Evolutionary conservation across 1,140 invertebrate species (phyloP).

Genomic region (Dinoponera quadriceps): DNA sequence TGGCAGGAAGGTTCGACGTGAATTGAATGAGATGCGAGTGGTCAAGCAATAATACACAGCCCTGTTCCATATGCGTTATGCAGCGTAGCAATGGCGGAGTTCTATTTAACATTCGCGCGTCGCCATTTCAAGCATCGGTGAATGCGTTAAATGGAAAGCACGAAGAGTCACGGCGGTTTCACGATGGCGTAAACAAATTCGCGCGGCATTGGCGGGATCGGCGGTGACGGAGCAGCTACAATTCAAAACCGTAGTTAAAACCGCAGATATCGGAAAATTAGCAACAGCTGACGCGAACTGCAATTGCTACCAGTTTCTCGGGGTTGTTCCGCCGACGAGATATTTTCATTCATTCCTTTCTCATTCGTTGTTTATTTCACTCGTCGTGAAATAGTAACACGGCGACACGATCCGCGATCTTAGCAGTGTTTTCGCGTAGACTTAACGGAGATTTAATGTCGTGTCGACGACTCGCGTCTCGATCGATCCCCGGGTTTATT

Average conservation of each 20-base stretch:
- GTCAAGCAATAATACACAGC: background rate
- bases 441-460: conserved; percentile 18
- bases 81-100: conserved; percentile 12
- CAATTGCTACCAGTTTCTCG: background rate
- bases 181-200: conserved; percentile 55
- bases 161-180: conserved; percentile 29
- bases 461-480: background rate
- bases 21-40: background rate
- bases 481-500: conserved; percentile 2
- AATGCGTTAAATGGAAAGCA: conserved; percentile 12
- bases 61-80: conserved; percentile 18
- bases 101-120: conserved; percentile 53
- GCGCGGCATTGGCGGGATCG: background rate
- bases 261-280: conserved; percentile 53
- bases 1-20: background rate
- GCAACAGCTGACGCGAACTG: conserved; percentile 17
- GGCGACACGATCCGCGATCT: background rate
- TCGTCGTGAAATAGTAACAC: background rate
- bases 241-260: conserved; percentile 28
- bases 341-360: conserved; percentile 9
- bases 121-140: background rate
- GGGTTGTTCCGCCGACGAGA: background rate
- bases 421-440: background rate
- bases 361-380: conserved; percentile 5
- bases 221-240: conserved; percentile 37